Percentiles rank a stretch among this genome's conserved stretches.
These are phyloP conservation scores for Cuniculus paca DNA, from an alignment of 2,797 vertebrate genomes.

Conservation along the genomic window DNA sequence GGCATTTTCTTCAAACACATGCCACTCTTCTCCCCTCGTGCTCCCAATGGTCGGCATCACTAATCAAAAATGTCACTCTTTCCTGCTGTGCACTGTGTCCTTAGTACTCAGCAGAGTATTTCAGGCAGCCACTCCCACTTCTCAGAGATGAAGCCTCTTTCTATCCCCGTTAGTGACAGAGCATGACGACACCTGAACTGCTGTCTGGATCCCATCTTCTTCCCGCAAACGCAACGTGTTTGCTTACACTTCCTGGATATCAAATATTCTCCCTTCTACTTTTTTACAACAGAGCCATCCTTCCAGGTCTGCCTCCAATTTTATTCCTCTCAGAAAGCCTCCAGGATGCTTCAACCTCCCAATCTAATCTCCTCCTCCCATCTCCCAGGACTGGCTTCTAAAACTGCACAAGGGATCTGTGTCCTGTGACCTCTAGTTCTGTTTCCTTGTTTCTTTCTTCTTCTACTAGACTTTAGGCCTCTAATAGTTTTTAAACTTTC, in stretches of 20 bases:
- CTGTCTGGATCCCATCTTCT: neutral
- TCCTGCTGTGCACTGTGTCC: neutral
- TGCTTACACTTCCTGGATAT: neutral
- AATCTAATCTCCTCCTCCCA: neutral
- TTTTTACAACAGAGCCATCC: slow-evolving; percentile 32
- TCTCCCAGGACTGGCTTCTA: neutral
- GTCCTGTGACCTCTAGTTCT: neutral
- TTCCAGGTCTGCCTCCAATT: neutral
- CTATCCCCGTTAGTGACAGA: neutral
- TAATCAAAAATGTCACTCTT: neutral
- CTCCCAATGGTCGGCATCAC: neutral
- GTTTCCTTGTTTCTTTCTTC: neutral
- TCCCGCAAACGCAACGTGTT: neutral
- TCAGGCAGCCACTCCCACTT: neutral
- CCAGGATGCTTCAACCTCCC: neutral
- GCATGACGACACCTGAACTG: neutral
- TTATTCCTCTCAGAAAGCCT: neutral
- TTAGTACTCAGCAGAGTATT: neutral
- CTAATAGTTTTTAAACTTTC: neutral
- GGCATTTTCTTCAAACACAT: neutral
- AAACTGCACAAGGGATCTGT: neutral
- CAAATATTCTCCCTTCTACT: slow-evolving; percentile 29
- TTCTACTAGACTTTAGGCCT: neutral
- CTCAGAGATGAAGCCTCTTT: neutral
- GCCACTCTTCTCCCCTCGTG: neutral